A percentile compares a stretch with the other conserved stretches of the same genome.
phyloP scores from a whole-genome alignment of 2,113 vertebrate genomes.

The Campylorhamphus procurvoides region DNA sequence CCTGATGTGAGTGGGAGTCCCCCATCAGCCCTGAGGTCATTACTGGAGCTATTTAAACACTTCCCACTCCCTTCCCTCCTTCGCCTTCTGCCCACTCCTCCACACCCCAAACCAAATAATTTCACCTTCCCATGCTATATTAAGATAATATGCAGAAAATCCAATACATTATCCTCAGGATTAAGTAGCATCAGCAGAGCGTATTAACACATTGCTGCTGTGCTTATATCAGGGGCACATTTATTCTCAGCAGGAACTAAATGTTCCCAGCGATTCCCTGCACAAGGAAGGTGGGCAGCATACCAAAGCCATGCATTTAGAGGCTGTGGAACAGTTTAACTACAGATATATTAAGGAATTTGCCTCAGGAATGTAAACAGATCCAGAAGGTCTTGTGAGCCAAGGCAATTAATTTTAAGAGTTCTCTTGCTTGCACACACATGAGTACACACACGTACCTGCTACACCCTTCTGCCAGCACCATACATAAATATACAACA shows the following conservation, averaged over 20 bases:
- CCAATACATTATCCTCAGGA: constrained; percentile 24
- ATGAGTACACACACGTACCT: background rate
- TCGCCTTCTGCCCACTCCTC: background rate
- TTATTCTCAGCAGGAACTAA: background rate
- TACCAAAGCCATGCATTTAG: background rate
- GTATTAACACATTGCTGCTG: background rate
- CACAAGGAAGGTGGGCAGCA: background rate
- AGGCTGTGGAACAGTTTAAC: background rate
- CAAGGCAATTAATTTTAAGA: constrained; percentile 31
- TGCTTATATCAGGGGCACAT: background rate
- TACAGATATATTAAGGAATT: constrained; percentile 39
- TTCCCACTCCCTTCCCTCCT: background rate
- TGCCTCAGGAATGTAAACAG: constrained; percentile 60
- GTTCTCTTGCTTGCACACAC: background rate
- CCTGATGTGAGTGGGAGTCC: background rate
- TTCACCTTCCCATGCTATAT: background rate
- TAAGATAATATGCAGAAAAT: constrained; percentile 22
- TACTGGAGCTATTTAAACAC: background rate
- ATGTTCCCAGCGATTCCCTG: background rate
- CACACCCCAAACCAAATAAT: background rate
- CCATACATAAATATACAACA: background rate
- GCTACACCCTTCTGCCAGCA: background rate
- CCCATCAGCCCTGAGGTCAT: background rate
- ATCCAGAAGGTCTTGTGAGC: background rate
- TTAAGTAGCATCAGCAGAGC: background rate